phyloP scores from a whole-genome alignment of 2,113 vertebrate species.

The Syngnathus floridae region DNA sequence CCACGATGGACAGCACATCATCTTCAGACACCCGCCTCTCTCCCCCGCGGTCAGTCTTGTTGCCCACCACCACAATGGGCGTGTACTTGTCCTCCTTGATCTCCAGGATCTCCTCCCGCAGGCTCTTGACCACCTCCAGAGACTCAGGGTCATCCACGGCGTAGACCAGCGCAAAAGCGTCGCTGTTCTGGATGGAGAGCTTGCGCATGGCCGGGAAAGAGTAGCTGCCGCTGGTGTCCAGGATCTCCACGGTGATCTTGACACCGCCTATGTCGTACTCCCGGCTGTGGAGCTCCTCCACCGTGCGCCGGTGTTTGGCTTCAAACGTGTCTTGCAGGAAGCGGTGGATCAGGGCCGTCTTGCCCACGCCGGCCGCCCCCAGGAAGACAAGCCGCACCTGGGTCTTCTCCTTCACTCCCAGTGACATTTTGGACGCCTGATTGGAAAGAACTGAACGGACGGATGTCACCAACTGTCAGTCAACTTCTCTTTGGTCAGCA shows the following conservation, averaged over 20 bases:
- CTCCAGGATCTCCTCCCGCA: constrained; percentile 86
- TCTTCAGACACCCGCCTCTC: constrained; percentile 70
- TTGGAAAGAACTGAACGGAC: neutral
- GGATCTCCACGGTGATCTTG: constrained; percentile 80
- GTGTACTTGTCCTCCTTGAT: constrained; percentile 83
- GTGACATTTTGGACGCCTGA: constrained; percentile 69
- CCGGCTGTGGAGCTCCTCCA: constrained; percentile 87
- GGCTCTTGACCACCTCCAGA: constrained; percentile 77
- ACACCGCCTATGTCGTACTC: constrained; percentile 80
- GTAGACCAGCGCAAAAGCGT: constrained; percentile 84
- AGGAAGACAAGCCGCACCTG: constrained; percentile 83
- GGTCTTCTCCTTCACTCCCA: constrained; percentile 79
- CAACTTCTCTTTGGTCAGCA: neutral
- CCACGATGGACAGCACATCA: constrained; percentile 76
- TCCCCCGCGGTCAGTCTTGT: constrained; percentile 74
- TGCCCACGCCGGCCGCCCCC: constrained; percentile 83
- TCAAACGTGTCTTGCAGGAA: constrained; percentile 86
- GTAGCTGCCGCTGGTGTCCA: constrained; percentile 90
- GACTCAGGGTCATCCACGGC: constrained; percentile 81
- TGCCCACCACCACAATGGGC: constrained; percentile 84
- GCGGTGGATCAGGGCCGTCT: constrained; percentile 81
- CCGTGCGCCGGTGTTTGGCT: constrained; percentile 81
- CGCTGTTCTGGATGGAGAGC: constrained; percentile 85
- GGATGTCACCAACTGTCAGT: constrained; percentile 2
- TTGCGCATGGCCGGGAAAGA: constrained; percentile 90